Evolutionary conservation across 2,113 vertebrate species (phyloP), one percentile per base, ranked within the genome.

Genomic region (Phocoena phocoena): DNA sequence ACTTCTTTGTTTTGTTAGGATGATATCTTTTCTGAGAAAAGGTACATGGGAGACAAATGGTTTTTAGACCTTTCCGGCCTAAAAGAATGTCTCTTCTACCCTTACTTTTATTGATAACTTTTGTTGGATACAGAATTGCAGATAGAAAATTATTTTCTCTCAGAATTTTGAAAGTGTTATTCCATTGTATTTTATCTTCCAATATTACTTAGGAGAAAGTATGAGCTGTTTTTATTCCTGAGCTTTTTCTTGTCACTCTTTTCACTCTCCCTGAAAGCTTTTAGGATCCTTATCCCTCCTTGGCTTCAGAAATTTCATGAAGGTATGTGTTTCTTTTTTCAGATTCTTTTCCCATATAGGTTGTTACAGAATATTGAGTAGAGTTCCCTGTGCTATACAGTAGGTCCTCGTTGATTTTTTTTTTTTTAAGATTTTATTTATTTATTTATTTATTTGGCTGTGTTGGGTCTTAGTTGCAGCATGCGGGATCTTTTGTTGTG

Each of bases 141-240:
- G 21, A 8, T 90, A 74, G 50, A 74, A 91, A 81, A 77, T 60
- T 60, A 26, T 36, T 85, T 76, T 92, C 62, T 93, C 23, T 90
- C 26, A 95, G 70, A 80, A 95, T 53, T 95, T 67, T 62, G 20
- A n/a, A 60, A 77, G 14, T 74, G 28, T 71, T 60, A 14, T 13
- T 85, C 17, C 53, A 53, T 53, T 53, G 28, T 80, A 67, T 95
- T 85, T 20, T 55, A 87, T 50, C 15, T 88, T 73, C 41, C 13
- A 68, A 1, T 84, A 33, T 53, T 95, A 50, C 33, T 92, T 91
- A 85, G 79, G 38, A 93, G 23, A 92, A 84, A 53, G 33, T 71
- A 38, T 41, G 79, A 41, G 47, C 53, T 83, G 25, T 60, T 97
- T 92, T 60, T 91, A 73, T 77, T 94, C 36, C n/a, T 85, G 62